These are phyloP conservation scores for Platygyra sinensis DNA, from an alignment of 64 coral and sea anemone species.

Conservation along the genomic window DNA sequence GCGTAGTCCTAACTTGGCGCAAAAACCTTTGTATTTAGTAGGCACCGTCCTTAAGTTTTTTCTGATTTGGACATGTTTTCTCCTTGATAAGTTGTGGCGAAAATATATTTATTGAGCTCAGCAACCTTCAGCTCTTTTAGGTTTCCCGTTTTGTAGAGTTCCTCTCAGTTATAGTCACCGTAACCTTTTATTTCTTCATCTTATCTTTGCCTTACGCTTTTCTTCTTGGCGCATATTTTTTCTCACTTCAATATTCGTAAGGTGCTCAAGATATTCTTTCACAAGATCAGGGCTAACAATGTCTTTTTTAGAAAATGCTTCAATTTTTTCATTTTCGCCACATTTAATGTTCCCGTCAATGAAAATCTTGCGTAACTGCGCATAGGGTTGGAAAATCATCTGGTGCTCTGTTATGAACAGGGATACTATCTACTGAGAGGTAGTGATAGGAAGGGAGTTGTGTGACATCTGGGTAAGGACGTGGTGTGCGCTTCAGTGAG, in stretches of 20 bases:
- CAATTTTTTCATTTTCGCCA: slow-evolving; percentile 8
- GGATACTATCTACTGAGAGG: slow-evolving; percentile 3
- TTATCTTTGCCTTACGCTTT: not conserved
- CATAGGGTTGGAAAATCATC: slow-evolving; percentile 25
- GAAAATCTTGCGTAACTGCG: not conserved
- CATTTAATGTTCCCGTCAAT: not conserved
- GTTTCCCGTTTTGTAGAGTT: not conserved
- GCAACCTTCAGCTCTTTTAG: slow-evolving; percentile 4
- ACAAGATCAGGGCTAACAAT: not conserved
- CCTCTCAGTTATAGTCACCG: not conserved
- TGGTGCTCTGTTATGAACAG: slow-evolving; percentile 23
- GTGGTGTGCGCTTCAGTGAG: too few species aligned
- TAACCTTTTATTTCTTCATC: not conserved
- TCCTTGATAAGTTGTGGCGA: too few species aligned
- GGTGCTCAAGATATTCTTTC: slow-evolving; percentile 3
- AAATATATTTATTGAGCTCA: too few species aligned
- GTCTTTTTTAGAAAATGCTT: not conserved
- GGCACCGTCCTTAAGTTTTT: too few species aligned
- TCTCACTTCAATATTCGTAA: not conserved
- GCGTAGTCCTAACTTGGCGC: too few species aligned
- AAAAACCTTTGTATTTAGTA: too few species aligned
- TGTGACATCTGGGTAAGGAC: slow-evolving; percentile 19
- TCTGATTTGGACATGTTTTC: too few species aligned
- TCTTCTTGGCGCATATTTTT: not conserved
- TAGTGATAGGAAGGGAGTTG: slow-evolving; percentile 29